phyloP scores from a whole-genome alignment of 2,888 invertebrate genomes.

The Pristionchus japonicus region DNA sequence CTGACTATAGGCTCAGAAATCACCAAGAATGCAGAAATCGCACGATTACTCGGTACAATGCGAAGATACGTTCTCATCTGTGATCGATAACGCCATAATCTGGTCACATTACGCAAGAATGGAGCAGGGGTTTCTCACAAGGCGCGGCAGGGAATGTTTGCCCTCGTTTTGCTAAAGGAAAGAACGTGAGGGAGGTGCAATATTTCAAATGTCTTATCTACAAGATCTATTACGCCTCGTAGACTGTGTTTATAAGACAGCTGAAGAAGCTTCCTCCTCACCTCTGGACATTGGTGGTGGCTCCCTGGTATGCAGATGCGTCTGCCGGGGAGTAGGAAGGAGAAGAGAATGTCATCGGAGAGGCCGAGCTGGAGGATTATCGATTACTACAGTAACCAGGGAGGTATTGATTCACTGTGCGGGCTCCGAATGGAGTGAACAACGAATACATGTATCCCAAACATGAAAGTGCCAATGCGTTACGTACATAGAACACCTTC shows the following conservation, averaged over 20 bases:
- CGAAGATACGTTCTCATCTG: neutral
- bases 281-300: constrained; percentile 33
- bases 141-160: neutral
- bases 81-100: neutral
- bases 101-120: neutral
- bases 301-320: neutral
- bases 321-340: constrained; percentile 9
- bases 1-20: neutral
- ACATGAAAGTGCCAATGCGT: too few relatives aligned
- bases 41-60: neutral
- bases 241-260: neutral
- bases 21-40: neutral
- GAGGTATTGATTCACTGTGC: too few relatives aligned
- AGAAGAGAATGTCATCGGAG: constrained; percentile 1
- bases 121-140: neutral
- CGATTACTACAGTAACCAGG: neutral
- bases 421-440: too few relatives aligned
- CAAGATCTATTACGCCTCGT: neutral
- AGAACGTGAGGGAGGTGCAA: too few relatives aligned
- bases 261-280: neutral
- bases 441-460: too few relatives aligned
- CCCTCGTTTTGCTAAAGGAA: neutral
- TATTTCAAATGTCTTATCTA: neutral
- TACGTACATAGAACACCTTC: neutral
- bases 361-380: neutral